phyloP scores from a whole-genome alignment of 2,888 invertebrate species.

The Aphodius sticticus region DNA sequence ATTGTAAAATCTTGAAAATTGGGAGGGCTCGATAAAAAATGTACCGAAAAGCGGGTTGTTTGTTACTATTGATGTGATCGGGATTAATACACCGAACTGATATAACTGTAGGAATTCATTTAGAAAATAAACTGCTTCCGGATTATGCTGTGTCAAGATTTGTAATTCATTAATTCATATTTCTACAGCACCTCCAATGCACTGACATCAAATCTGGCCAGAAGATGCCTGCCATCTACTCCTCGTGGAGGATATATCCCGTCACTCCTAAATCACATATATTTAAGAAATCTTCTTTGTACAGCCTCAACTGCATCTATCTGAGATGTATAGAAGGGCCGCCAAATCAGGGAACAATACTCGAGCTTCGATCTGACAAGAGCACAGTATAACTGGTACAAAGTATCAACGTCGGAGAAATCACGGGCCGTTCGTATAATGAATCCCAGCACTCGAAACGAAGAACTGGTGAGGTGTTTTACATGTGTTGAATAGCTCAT shows the following conservation, averaged over 20 bases:
- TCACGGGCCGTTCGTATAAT: background rate
- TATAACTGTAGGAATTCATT: too few species aligned
- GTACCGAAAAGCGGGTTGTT: too few species aligned
- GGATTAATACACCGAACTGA: too few species aligned
- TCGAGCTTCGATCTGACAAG: background rate
- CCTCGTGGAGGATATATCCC: background rate
- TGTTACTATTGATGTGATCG: too few species aligned
- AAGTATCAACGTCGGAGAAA: background rate
- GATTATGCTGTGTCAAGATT: too few species aligned
- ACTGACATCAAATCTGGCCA: background rate
- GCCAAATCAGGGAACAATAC: background rate
- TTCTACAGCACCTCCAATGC: background rate
- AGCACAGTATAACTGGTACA: background rate
- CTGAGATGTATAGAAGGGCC: background rate
- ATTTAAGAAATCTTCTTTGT: background rate
- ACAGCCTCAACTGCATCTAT: background rate
- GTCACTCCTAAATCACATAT: background rate
- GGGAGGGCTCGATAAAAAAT: too few species aligned
- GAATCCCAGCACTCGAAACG: background rate
- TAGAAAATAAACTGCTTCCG: too few species aligned
- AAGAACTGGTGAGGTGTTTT: background rate
- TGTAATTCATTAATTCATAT: too few species aligned
- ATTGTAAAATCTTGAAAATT: too few species aligned
- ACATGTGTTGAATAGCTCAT: background rate
- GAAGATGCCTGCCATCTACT: background rate